Conservation (phyloP, 2,113 vertebrate genomes). For the Plestiodon gilberti region DNA sequence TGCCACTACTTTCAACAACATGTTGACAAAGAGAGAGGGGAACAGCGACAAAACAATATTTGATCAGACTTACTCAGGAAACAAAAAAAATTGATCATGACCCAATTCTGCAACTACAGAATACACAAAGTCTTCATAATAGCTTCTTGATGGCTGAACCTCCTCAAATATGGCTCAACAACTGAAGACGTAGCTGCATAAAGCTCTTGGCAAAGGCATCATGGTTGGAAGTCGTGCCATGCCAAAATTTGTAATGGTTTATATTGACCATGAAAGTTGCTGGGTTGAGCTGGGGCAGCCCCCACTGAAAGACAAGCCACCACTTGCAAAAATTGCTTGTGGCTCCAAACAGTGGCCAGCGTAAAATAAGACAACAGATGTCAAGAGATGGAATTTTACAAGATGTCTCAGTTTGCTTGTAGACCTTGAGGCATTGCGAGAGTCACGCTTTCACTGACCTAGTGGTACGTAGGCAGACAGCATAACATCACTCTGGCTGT, state of each 20-base stretch:
- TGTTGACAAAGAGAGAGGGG: too few species aligned
- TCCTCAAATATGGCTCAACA: too few species aligned
- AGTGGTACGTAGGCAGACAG: slow-evolving; percentile 12
- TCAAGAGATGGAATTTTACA: slow-evolving; percentile 17
- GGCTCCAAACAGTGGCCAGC: background rate
- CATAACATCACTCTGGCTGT: background rate
- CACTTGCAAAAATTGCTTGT: background rate
- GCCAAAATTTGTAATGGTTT: background rate
- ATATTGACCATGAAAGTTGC: too few species aligned
- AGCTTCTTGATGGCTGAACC: too few species aligned
- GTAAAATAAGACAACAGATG: background rate
- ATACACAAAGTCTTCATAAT: too few species aligned
- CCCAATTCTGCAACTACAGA: too few species aligned
- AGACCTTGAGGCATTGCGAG: slow-evolving; percentile 22
- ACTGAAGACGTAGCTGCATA: too few species aligned
- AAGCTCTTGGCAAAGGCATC: background rate
- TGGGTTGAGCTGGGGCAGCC: too few species aligned
- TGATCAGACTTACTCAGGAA: too few species aligned
- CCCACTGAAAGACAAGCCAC: background rate
- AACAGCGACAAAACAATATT: too few species aligned
- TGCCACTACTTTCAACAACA: too few species aligned
- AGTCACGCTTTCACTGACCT: slow-evolving; percentile 2
- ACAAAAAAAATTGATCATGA: too few species aligned
- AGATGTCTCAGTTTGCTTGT: slow-evolving; percentile 40
- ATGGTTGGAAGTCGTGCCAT: slow-evolving; percentile 52